phyloP scores from a whole-genome alignment of 2,113 vertebrate genomes.

The Dipodomys spectabilis region DNA sequence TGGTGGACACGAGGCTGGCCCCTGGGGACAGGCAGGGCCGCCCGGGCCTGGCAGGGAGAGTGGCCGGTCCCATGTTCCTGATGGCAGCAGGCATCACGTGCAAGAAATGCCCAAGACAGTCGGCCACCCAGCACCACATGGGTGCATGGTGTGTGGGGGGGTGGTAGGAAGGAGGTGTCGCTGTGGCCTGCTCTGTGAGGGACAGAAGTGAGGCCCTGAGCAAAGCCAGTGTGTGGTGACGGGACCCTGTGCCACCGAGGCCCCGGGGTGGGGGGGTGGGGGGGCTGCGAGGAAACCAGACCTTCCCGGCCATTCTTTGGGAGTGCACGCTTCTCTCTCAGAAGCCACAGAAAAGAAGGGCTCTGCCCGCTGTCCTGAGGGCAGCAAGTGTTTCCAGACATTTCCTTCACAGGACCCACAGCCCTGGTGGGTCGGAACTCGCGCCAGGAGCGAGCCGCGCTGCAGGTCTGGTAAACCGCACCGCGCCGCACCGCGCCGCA shows the following conservation, averaged over 20 bases:
- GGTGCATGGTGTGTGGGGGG: background rate
- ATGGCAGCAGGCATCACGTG: too few species aligned
- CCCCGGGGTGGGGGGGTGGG: background rate
- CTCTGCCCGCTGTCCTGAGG: slow-evolving; percentile 1
- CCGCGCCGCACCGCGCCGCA: accelerated
- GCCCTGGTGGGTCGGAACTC: background rate
- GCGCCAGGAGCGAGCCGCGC: background rate
- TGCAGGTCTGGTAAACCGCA: background rate
- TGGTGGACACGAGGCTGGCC: accelerated
- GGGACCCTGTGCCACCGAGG: accelerated
- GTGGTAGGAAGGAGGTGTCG: too few species aligned
- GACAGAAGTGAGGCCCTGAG: accelerated
- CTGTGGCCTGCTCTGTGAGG: background rate
- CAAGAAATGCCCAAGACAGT: background rate
- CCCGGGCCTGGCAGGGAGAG: background rate
- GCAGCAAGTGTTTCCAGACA: slow-evolving; percentile 60
- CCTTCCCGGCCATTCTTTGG: too few species aligned
- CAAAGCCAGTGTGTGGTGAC: accelerated
- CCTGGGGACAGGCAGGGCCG: too few species aligned
- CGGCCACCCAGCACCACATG: background rate
- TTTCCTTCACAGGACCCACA: slow-evolving; percentile 13
- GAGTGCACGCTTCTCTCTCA: too few species aligned
- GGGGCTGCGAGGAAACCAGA: background rate
- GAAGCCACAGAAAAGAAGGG: background rate
- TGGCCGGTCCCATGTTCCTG: background rate